Percentiles rank a stretch among this genome's conserved stretches.
Evolutionary conservation across 2,113 vertebrate species (phyloP).

Genomic region (Zootoca vivipara): DNA sequence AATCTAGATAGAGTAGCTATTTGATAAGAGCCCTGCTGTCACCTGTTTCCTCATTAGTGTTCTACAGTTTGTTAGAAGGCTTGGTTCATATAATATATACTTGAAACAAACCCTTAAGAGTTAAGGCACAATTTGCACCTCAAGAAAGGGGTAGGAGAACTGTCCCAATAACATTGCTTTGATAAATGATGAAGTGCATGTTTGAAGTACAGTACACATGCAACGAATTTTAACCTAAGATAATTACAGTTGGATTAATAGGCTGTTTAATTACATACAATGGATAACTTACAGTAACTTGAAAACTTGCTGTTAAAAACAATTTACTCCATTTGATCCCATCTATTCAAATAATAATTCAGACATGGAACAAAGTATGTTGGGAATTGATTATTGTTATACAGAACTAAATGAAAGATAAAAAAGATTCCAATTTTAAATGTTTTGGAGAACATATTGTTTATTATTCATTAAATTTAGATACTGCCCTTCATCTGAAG

Average conservation of each 20-base stretch:
- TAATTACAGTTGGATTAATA: background rate
- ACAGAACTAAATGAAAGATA: background rate
- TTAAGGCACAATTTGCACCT: background rate
- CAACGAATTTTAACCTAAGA: background rate
- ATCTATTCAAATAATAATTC: background rate
- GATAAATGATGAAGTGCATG: background rate
- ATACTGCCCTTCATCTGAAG: too few relatives aligned
- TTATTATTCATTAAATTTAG: too few relatives aligned
- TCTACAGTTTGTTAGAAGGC: background rate
- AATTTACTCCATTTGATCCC: background rate
- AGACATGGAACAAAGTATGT: background rate
- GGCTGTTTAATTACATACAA: background rate
- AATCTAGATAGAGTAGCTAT: background rate
- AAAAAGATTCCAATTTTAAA: background rate
- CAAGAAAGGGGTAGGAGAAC: background rate
- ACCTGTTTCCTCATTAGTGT: background rate
- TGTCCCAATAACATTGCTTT: background rate
- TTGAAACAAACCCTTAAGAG: background rate
- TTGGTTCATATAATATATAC: background rate
- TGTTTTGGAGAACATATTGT: background rate
- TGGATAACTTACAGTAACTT: background rate
- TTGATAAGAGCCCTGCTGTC: background rate
- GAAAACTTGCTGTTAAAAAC: background rate
- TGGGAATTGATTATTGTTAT: constrained; percentile 11
- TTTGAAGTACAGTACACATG: background rate